Evolutionary conservation across 2,888 invertebrate species (phyloP).

Genomic region (Tetragonula carbonaria): DNA sequence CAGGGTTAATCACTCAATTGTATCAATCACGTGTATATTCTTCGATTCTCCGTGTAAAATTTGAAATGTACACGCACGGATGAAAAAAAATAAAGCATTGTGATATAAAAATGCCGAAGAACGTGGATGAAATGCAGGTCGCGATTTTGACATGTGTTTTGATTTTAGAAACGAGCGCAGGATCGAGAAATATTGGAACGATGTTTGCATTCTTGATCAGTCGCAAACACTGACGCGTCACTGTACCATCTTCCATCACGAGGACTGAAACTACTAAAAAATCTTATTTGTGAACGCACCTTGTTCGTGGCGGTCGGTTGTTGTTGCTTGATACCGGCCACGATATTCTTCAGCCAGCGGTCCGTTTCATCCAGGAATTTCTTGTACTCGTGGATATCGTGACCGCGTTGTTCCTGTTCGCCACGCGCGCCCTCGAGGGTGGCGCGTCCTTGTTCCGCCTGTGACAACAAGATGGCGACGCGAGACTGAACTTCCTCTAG

Average conservation of each 20-base stretch:
- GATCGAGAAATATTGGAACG: not conserved
- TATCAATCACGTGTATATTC: too few relatives aligned
- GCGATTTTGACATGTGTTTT: too few relatives aligned
- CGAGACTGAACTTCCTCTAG: slow-evolving; percentile 87
- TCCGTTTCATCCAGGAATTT: slow-evolving; percentile 80
- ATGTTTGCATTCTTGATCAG: not conserved
- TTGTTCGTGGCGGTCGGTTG: slow-evolving; percentile 68
- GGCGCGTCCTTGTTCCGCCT: slow-evolving; percentile 89
- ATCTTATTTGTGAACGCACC: slow-evolving; percentile 63
- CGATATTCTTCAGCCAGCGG: slow-evolving; percentile 77
- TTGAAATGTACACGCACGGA: too few relatives aligned
- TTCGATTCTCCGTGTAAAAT: too few relatives aligned
- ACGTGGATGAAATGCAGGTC: too few relatives aligned
- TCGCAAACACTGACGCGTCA: not conserved
- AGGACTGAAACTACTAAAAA: not conserved
- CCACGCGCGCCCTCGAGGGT: slow-evolving; percentile 85
- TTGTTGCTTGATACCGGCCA: slow-evolving; percentile 72
- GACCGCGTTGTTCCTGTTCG: slow-evolving; percentile 85
- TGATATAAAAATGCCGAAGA: too few relatives aligned
- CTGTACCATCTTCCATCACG: not conserved
- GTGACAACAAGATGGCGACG: slow-evolving; percentile 88
- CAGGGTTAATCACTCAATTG: too few relatives aligned
- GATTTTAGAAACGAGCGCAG: not conserved
- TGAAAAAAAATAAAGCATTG: too few relatives aligned
- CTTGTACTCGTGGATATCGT: slow-evolving; percentile 84